phyloP scores from a whole-genome alignment of 2,113 vertebrate genomes.

The Grammomys dolichurus region DNA sequence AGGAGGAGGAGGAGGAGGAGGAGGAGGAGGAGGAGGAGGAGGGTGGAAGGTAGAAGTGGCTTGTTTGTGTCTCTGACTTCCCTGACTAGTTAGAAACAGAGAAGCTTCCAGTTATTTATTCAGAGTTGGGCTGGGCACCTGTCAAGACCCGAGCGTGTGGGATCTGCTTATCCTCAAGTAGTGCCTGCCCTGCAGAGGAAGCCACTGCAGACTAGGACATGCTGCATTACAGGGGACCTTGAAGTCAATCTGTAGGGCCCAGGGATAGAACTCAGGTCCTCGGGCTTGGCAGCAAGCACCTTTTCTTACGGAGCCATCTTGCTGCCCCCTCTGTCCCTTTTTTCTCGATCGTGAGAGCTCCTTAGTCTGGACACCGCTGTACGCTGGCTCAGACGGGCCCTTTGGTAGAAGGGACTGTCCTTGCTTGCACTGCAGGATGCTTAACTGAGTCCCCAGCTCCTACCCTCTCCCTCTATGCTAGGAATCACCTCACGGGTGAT shows the following conservation, averaged over 20 bases:
- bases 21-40: too few species aligned
- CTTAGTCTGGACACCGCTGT: background rate
- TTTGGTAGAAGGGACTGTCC: too few species aligned
- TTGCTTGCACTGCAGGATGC: too few species aligned
- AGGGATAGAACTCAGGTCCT: background rate
- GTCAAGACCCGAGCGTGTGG: background rate
- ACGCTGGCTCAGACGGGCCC: too few species aligned
- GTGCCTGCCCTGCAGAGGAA: background rate
- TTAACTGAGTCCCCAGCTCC: background rate
- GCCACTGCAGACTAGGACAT: background rate
- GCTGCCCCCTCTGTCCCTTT: background rate
- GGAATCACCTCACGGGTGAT: background rate
- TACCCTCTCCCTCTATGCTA: too few species aligned
- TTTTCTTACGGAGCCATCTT: background rate
- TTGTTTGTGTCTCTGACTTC: too few species aligned
- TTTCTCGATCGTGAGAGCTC: background rate
- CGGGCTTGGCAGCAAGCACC: background rate
- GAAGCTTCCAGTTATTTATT: background rate
- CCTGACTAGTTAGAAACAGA: background rate
- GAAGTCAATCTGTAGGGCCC: background rate
- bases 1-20: too few species aligned
- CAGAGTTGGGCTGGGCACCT: background rate
- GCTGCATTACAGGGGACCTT: background rate
- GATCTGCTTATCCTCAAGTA: background rate
- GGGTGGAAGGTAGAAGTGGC: background rate